Conservation (phyloP, 2,888 invertebrate genomes). For the Tillus elongatus region DNA sequence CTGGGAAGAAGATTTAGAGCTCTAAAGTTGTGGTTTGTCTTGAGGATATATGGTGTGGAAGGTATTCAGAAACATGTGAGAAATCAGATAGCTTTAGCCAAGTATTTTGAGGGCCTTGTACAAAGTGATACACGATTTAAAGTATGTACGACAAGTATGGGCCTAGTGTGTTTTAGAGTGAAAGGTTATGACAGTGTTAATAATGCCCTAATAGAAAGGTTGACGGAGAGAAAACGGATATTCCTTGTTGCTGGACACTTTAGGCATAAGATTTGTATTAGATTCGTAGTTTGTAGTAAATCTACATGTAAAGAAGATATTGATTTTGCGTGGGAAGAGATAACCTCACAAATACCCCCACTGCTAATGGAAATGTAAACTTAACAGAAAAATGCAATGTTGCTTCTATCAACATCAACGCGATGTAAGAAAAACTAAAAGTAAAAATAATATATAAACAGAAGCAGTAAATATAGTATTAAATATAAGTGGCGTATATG, state of each 20-base stretch:
- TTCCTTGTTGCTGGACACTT: conserved; percentile 73
- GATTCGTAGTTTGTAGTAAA: conserved; percentile 76
- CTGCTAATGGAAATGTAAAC: no score
- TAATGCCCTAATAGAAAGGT: conserved; percentile 57
- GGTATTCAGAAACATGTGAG: conserved; percentile 72
- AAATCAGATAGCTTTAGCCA: conserved; percentile 64
- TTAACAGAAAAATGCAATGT: no score
- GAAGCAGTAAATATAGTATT: no score
- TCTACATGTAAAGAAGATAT: conserved; percentile 62
- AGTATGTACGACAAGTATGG: conserved; percentile 45
- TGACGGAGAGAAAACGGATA: conserved; percentile 68
- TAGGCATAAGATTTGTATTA: conserved; percentile 57
- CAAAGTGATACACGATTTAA: conserved; percentile 68
- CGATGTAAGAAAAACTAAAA: no score
- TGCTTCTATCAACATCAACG: no score
- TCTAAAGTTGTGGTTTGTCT: conserved; percentile 85
- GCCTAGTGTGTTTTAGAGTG: conserved; percentile 83
- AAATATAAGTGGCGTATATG: no score
- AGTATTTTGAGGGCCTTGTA: conserved; percentile 70
- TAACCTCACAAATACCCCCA: no score
- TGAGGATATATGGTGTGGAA: conserved; percentile 73
- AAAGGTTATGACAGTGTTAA: conserved; percentile 65
- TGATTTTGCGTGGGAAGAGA: conserved; percentile 55
- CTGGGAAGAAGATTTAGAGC: conserved; percentile 83
- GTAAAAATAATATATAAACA: no score